Base-by-base conservation (phyloP, 2,113 vertebrate genomes). In the Columba livia region DNA sequence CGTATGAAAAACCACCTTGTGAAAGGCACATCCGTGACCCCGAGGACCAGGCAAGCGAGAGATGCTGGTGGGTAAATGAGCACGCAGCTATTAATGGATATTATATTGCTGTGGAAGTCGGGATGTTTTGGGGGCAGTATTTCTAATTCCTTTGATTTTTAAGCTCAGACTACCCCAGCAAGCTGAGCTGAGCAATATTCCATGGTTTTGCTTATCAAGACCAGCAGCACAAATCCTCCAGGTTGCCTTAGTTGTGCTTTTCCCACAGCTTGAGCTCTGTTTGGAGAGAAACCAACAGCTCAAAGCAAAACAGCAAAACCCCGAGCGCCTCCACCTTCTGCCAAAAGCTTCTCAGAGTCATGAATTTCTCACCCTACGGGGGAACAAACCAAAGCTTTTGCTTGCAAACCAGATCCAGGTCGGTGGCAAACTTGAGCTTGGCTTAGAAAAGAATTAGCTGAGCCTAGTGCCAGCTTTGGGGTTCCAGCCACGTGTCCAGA, bases 1-100 rank as follows among this genome's bases (percentile, higher is more conserved):
- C 1, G 2, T 11, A 34, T 40, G 56, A 62, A 51, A 85, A 70
- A 6, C 58, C 0, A 23, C 2, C 6, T 25, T 57, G 31, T 32
- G 69, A 62, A 72, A 58, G 5, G 47, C 47, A 56, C 48, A 42
- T 42, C 42, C 42, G 6, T 44, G 42, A 23, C 48, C 48, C 18
- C 48, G 48, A 57, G 58, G 80, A 64, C 48, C 6, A 4, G 38
- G 25, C 34, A 15, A 17, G 6, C 23, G 48, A 28, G 31, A 32
- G 71, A 77, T 36, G 88, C 40, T 34, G 40, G 64, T 1, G 7
- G 18, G 13, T 51, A 24, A 50, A 79, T 29, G 65, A 94, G 94
- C 73, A 32, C 60, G 54, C 88, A 81, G 94, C 88, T 69, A 85
- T 85, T 89, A 90, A 94, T 82, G 89, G 67, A 73, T 93, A 51